Evolutionary conservation across 92 coral and sea anemone genomes (phyloP).

Genomic region (Epizoanthus stellaris): DNA sequence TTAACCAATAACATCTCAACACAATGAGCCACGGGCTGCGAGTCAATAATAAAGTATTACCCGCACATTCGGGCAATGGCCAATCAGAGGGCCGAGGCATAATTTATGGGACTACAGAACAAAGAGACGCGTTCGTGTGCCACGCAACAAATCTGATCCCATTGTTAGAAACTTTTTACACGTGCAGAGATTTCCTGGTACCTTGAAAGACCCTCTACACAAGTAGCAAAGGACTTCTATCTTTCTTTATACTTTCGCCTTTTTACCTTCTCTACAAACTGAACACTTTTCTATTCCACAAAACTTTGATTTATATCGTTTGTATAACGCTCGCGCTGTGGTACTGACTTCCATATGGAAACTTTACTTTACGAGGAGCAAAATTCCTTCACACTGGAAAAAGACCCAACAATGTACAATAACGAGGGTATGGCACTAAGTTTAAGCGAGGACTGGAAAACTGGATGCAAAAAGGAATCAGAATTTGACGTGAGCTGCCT

Average conservation of each 20-base stretch:
- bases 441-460: slow-evolving; percentile 56
- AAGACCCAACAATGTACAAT: slow-evolving; percentile 57
- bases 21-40: background rate
- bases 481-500: slow-evolving; percentile 77
- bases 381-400: slow-evolving; percentile 57
- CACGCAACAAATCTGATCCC: slow-evolving; percentile 45
- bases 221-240: background rate
- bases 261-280: background rate
- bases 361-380: slow-evolving; percentile 69
- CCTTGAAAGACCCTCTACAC: slow-evolving; percentile 11
- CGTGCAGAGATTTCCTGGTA: slow-evolving; percentile 22
- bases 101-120: slow-evolving; percentile 27
- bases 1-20: no score
- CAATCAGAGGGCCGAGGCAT: slow-evolving; percentile 25
- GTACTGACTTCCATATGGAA: slow-evolving; percentile 55
- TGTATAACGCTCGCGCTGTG: slow-evolving; percentile 13
- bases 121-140: slow-evolving; percentile 29
- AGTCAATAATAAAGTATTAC: slow-evolving; percentile 10
- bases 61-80: slow-evolving; percentile 21
- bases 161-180: slow-evolving; percentile 35
- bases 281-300: background rate
- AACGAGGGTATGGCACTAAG: slow-evolving; percentile 50
- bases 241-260: background rate
- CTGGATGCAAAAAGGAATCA: slow-evolving; percentile 43
- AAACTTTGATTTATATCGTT: slow-evolving; percentile 2